Evolutionary conservation across 2,888 invertebrate genomes (phyloP).

Genomic region (Calameuta filiformis): DNA sequence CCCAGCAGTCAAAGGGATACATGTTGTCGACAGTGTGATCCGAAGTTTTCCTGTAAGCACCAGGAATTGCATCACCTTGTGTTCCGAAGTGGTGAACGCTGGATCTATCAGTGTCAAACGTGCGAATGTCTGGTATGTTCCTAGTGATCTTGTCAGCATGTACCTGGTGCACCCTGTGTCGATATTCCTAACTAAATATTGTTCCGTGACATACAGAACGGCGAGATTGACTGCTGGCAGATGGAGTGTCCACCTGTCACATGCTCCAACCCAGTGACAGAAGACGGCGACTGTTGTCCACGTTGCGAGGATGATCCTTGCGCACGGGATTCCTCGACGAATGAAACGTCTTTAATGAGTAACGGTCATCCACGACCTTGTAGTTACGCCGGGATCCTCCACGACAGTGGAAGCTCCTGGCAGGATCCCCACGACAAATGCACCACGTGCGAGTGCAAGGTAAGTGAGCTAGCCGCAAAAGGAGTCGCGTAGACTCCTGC

Average conservation of each 20-base stretch:
- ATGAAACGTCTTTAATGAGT: slow-evolving; percentile 61
- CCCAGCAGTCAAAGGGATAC: slow-evolving; percentile 68
- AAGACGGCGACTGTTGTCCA: slow-evolving; percentile 78
- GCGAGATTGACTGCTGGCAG: slow-evolving; percentile 91
- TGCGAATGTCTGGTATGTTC: slow-evolving; percentile 86
- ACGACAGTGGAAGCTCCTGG: slow-evolving; percentile 72
- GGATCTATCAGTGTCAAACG: slow-evolving; percentile 92
- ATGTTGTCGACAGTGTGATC: slow-evolving; percentile 87
- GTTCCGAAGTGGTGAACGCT: slow-evolving; percentile 84
- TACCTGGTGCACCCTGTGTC: background rate
- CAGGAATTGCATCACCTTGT: slow-evolving; percentile 81
- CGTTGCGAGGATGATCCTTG: slow-evolving; percentile 76
- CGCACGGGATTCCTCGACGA: slow-evolving; percentile 56
- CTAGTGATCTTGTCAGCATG: background rate
- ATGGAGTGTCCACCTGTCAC: slow-evolving; percentile 81
- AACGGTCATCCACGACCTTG: slow-evolving; percentile 68
- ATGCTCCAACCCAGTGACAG: slow-evolving; percentile 73
- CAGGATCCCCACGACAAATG: slow-evolving; percentile 74
- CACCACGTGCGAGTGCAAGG: slow-evolving; percentile 81
- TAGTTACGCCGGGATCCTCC: slow-evolving; percentile 71
- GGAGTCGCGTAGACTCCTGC: background rate
- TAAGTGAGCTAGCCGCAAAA: slow-evolving; percentile 61
- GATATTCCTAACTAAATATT: slow-evolving; percentile 4
- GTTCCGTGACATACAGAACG: slow-evolving; percentile 69
- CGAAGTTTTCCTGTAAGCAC: slow-evolving; percentile 79